A percentile compares a stretch with the other conserved stretches of the same genome.
phyloP scores from a whole-genome alignment of 2,888 invertebrate genomes.

The Drosophila fulvimacula region DNA sequence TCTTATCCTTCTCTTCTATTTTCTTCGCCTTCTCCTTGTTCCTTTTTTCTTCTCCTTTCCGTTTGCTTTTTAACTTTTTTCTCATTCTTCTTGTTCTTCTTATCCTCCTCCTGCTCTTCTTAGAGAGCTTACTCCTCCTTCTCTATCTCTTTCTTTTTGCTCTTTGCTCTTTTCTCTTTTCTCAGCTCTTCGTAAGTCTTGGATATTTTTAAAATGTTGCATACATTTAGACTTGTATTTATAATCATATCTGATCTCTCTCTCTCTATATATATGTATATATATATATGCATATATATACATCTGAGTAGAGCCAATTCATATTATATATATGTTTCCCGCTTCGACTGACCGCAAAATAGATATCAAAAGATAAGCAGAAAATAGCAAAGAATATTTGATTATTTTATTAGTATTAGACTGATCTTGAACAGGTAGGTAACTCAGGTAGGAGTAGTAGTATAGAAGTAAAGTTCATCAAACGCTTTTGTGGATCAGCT shows the following conservation, averaged over 20 bases:
- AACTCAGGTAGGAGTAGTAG: background rate
- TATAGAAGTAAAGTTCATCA: background rate
- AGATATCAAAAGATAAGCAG: too few species aligned
- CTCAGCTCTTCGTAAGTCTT: background rate
- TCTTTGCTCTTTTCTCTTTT: background rate
- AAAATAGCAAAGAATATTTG: background rate
- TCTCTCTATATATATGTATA: too few species aligned
- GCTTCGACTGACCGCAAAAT: too few species aligned
- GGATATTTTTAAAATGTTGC: conserved; percentile 6
- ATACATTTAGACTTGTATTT: conserved; percentile 27
- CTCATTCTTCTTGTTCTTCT: background rate
- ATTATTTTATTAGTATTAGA: background rate
- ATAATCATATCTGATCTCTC: conserved; percentile 3
- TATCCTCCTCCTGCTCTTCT: too few species aligned
- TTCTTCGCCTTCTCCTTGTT: too few species aligned
- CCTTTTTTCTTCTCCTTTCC: too few species aligned
- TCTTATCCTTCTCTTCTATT: background rate
- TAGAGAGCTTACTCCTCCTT: too few species aligned
- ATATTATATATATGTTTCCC: background rate
- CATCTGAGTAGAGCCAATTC: background rate
- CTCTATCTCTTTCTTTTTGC: background rate
- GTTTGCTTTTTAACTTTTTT: too few species aligned
- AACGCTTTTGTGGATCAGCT: conserved; percentile 68
- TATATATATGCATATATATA: background rate
- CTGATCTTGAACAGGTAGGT: background rate